Conservation (phyloP, 2,113 vertebrate genomes). For the Pseudorectes ferrugineus region DNA sequence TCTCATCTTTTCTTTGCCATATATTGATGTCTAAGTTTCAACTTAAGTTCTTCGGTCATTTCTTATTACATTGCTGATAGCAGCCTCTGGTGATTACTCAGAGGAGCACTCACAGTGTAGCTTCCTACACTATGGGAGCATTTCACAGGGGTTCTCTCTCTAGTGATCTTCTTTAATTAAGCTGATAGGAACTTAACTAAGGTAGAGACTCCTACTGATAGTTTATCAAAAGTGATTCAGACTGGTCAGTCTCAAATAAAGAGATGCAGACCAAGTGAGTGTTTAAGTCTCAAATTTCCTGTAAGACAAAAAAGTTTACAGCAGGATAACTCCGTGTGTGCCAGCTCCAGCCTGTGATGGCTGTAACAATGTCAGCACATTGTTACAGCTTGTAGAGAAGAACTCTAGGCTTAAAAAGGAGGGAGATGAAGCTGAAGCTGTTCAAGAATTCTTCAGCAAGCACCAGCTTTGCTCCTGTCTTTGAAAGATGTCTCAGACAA, state of each 20-base stretch:
- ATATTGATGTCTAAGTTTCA: not conserved
- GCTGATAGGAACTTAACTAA: not conserved
- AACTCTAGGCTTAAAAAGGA: not conserved
- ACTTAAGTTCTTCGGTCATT: not conserved
- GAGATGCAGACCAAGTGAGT: not conserved
- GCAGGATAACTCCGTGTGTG: not conserved
- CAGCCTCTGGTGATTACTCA: not conserved
- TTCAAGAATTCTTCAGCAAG: not conserved
- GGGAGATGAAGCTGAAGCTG: not conserved
- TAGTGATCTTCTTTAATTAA: constrained; percentile 29
- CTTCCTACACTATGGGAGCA: not conserved
- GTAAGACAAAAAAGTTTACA: not conserved
- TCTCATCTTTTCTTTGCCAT: not conserved
- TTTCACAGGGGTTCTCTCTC: not conserved
- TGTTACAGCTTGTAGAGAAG: not conserved
- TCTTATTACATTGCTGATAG: not conserved
- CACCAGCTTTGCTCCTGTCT: not conserved
- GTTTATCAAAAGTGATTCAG: not conserved
- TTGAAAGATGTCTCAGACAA: not conserved
- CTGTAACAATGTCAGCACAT: not conserved
- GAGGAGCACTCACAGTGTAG: not conserved
- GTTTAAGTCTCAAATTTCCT: not conserved
- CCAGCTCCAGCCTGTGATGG: not conserved
- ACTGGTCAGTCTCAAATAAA: not conserved
- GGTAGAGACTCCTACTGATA: not conserved